Evolutionary conservation across 2,797 vertebrate species (phyloP).

Genomic region (Acanthopagrus latus): DNA sequence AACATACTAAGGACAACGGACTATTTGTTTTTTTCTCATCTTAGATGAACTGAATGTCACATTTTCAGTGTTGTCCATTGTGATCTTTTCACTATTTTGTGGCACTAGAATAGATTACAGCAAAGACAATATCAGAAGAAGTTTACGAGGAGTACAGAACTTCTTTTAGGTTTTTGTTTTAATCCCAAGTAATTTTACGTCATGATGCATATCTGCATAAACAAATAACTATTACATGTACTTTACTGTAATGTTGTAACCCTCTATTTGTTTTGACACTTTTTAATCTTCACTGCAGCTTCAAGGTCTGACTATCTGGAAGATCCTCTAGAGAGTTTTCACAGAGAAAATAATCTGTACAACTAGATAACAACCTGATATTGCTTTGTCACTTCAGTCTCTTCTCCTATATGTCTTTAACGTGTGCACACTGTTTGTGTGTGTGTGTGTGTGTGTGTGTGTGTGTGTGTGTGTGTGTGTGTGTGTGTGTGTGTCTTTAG

Average conservation of each 20-base stretch:
- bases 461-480: slow-evolving; percentile 1
- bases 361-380: slow-evolving; percentile 14
- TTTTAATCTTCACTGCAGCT: not conserved
- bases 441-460: slow-evolving; percentile 1
- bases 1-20: not conserved
- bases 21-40: not conserved
- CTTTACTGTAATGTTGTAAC: not conserved
- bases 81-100: not conserved
- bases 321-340: slow-evolving; percentile 7
- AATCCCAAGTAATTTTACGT: not conserved
- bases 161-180: not conserved
- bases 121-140: not conserved
- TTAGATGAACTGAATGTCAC: not conserved
- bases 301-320: not conserved
- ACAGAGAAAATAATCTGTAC: slow-evolving; percentile 10
- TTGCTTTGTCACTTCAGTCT: slow-evolving; percentile 41
- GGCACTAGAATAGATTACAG: not conserved
- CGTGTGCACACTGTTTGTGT: slow-evolving; percentile 2
- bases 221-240: not conserved
- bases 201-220: not conserved
- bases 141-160: not conserved
- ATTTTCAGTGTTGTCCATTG: not conserved
- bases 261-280: not conserved
- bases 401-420: slow-evolving; percentile 42
- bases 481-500: slow-evolving; percentile 25